Conservation (phyloP, 1,140 invertebrate species). For the Euglossa dilemma region DNA sequence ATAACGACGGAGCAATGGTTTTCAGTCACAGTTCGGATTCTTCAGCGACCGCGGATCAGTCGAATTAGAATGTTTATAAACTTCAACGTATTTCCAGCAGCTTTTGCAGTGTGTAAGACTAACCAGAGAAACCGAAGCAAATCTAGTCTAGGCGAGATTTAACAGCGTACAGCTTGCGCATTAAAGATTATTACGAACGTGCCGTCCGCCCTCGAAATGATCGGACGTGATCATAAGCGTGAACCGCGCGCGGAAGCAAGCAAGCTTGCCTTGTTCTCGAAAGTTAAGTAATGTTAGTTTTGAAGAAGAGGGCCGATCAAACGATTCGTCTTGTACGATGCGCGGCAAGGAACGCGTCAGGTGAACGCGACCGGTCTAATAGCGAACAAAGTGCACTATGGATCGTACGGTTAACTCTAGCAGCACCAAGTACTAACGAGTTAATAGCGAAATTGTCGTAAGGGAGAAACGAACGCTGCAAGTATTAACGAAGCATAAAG, state of each 20-base stretch:
- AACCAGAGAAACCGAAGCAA: constrained; percentile 58
- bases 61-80: constrained; percentile 71
- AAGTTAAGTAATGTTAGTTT: constrained; percentile 29
- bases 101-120: constrained; percentile 72
- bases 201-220: constrained; percentile 52
- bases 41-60: constrained; percentile 54
- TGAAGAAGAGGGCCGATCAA: constrained; percentile 32
- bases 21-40: neutral
- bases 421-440: constrained; percentile 69
- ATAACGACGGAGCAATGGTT: neutral
- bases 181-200: constrained; percentile 56
- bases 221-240: neutral
- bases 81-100: constrained; percentile 72
- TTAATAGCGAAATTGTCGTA: constrained; percentile 70
- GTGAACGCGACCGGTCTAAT: constrained; percentile 63
- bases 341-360: constrained; percentile 41
- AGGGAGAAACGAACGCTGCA: constrained; percentile 53
- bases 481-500: constrained; percentile 59
- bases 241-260: neutral
- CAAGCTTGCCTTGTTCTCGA: constrained; percentile 36
- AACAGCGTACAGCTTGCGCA: constrained; percentile 60
- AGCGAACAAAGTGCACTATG: constrained; percentile 66
- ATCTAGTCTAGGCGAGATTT: constrained; percentile 63
- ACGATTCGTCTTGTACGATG: constrained; percentile 46
- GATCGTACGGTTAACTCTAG: constrained; percentile 66